Conservation (phyloP, 2,113 vertebrate species). For the human (Homo sapiens) region DNA sequence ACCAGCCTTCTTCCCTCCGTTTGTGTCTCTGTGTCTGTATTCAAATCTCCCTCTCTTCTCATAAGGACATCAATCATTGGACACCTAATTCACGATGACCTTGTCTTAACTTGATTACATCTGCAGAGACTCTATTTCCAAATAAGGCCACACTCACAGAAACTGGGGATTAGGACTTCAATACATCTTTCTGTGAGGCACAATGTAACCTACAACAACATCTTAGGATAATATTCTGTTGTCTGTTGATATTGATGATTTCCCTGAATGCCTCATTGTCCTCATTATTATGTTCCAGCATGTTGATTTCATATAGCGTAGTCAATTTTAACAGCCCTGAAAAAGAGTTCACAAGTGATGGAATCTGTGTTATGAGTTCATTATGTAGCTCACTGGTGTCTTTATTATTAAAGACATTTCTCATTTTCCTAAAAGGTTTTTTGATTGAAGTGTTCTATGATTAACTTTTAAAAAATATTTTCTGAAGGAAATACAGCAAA, state of each 20-base stretch:
- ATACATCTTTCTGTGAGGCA: neutral
- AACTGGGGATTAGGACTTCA: neutral
- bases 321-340: neutral
- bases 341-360: neutral
- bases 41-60: neutral
- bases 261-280: neutral
- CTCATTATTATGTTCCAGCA: neutral
- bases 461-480: neutral
- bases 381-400: neutral
- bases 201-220: neutral
- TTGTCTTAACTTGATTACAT: neutral
- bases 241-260: neutral
- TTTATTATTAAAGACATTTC: neutral
- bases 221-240: neutral
- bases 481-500: neutral
- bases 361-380: neutral
- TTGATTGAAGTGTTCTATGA: neutral
- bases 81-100: neutral
- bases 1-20: accelerated
- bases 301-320: neutral
- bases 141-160: neutral
- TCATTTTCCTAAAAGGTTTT: neutral
- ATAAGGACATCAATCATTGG: neutral
- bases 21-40: neutral
- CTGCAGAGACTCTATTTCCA: too few species aligned